Evolutionary conservation across 2,888 invertebrate species (phyloP).

Genomic region (Parnassius glacialis): DNA sequence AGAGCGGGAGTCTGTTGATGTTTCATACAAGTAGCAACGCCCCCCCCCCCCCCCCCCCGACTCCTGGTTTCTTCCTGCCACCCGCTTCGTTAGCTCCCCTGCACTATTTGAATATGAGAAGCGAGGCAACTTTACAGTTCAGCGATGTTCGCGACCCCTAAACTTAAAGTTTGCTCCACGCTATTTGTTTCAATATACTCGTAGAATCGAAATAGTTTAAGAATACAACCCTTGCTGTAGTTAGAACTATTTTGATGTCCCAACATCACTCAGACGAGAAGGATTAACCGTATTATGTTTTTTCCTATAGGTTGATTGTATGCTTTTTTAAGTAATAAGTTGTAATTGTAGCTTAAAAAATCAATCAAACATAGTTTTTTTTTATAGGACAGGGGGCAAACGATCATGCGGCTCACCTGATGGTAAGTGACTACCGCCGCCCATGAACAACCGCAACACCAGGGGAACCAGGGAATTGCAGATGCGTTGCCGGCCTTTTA

Average conservation of each 20-base stretch:
- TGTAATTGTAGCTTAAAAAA: no score
- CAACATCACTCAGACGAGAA: conserved; percentile 2
- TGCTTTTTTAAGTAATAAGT: no score
- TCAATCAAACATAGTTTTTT: no score
- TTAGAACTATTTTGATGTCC: conserved; percentile 21
- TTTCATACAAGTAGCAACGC: conserved; percentile 52
- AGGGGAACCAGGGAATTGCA: no score
- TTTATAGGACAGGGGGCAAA: no score
- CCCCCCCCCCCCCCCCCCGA: conserved; percentile 29
- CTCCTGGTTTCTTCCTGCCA: conserved; percentile 17
- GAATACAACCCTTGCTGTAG: conserved; percentile 31
- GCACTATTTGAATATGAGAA: conserved; percentile 79
- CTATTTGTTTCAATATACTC: conserved; percentile 42
- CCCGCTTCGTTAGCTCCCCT: conserved; percentile 71
- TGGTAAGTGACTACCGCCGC: no score
- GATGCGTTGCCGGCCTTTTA: no score
- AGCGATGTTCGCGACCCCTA: conserved; percentile 54
- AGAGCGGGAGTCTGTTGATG: conserved; percentile 43
- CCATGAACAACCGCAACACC: no score
- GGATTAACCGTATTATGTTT: background rate
- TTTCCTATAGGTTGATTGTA: no score
- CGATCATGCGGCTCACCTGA: no score
- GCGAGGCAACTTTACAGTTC: conserved; percentile 62
- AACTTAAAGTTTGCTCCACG: conserved; percentile 64
- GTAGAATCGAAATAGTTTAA: conserved; percentile 38